These are phyloP conservation scores for Tragelaphus strepsiceros DNA, from an alignment of 2,113 vertebrate genomes.

Conservation along the genomic window DNA sequence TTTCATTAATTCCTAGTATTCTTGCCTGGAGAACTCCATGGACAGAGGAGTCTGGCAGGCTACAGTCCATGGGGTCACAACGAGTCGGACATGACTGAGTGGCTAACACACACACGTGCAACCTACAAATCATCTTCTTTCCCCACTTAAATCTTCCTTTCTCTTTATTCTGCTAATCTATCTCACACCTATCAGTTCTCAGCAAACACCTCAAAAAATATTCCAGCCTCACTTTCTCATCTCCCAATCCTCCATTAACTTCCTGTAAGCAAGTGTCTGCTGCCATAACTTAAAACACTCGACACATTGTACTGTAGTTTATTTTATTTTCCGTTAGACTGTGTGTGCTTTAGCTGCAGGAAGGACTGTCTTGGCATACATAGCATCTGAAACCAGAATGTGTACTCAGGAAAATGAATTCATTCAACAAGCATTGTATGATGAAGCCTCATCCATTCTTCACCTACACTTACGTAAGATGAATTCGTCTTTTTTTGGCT, in stretches of 20 bases:
- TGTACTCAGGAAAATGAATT: slow-evolving; percentile 17
- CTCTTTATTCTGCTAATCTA: neutral
- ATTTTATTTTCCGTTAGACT: neutral
- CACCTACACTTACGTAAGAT: neutral
- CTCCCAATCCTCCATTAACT: neutral
- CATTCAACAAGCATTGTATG: neutral
- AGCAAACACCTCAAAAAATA: neutral
- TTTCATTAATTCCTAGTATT: neutral
- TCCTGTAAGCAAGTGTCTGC: neutral
- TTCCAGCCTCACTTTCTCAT: neutral
- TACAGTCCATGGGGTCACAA: neutral
- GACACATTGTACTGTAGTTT: neutral
- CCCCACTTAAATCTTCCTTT: neutral
- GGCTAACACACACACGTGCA: neutral
- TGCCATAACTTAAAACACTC: neutral
- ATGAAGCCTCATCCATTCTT: neutral
- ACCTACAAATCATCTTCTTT: neutral
- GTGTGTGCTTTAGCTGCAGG: neutral
- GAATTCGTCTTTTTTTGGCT: neutral
- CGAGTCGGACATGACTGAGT: neutral
- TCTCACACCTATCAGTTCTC: neutral
- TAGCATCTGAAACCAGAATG: neutral
- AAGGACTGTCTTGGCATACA: neutral
- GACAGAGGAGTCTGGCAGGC: neutral
- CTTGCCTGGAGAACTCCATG: neutral